phyloP scores from a whole-genome alignment of 2,113 vertebrate species.

The Toxostoma redivivum region DNA sequence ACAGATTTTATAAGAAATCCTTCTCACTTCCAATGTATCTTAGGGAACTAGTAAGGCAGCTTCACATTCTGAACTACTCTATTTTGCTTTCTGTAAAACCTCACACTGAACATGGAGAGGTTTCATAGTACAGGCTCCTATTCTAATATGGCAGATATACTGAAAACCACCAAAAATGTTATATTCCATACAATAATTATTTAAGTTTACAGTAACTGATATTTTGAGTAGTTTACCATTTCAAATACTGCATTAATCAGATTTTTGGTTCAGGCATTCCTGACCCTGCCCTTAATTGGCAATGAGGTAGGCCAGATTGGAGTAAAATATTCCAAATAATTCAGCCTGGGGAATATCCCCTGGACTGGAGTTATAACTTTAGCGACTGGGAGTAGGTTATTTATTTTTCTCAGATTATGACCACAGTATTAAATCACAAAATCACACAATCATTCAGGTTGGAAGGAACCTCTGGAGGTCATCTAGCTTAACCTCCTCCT shows the following conservation, averaged over 20 bases:
- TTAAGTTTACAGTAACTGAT: slow-evolving; percentile 41
- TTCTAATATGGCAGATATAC: background rate
- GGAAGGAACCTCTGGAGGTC: background rate
- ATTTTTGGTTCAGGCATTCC: slow-evolving; percentile 26
- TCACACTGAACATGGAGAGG: background rate
- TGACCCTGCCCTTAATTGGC: slow-evolving; percentile 43
- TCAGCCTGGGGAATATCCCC: slow-evolving; percentile 34
- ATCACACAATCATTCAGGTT: slow-evolving; percentile 3
- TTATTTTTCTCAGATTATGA: slow-evolving; percentile 59
- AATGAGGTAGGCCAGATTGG: slow-evolving; percentile 1
- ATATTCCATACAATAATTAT: background rate
- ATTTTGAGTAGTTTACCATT: slow-evolving; percentile 9
- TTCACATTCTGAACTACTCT: background rate
- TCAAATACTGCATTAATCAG: slow-evolving; percentile 57
- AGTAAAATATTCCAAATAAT: slow-evolving; percentile 60
- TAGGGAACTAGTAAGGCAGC: background rate
- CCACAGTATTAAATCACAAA: slow-evolving; percentile 50
- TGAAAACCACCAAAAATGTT: background rate
- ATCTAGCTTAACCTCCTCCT: background rate
- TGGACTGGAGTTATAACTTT: slow-evolving; percentile 13
- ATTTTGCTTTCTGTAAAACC: background rate
- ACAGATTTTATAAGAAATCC: background rate
- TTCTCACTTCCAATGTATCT: background rate
- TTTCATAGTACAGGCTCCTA: background rate
- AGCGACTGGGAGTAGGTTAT: slow-evolving; percentile 39